Evolutionary conservation across 92 coral and sea anemone genomes (phyloP), one percentile per base, ranked within the genome.

Genomic region (Heteractis magnifica): DNA sequence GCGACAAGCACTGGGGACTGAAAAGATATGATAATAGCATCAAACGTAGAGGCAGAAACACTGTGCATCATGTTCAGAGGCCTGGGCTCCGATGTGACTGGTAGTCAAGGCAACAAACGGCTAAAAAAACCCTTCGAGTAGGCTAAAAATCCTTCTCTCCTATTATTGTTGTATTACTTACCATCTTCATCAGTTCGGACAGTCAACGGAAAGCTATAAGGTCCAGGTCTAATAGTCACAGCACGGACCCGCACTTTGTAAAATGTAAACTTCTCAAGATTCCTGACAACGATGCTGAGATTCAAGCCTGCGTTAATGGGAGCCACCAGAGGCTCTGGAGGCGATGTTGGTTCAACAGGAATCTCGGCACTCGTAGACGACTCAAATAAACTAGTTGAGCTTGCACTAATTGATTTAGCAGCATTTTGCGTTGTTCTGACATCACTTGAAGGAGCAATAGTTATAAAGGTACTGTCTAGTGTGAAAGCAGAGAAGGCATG

Each of bases 1-100:
- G 9, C 52, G 74, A 48, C 93, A 93, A 51, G 71, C 70, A 50
- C 88, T 86, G 51, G 95, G 95, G 20, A 90, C 95, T 92, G 68
- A 56, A 78, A 34, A 34, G 44, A 34, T 34, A 34, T 34, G 44
- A 34, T 34, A 34, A 34, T 34, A 2, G 44, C 44, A 34, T 34
- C 44, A 34, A 34, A 34, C 44, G 1, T 2, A 34, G 44, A 34
- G 44, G 44, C 44, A 34, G 44, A 34, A 34, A 34, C 44, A 34
- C 44, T 34, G 44, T 0, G 3, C 44, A 34, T 34, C 44, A 34
- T 34, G 44, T 34, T 34, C 44, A 34, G 44, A 34, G 44, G 3
- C 44, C 44, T 34, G 44, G 1, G 44, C 44, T 34, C 44, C 44
- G 3, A 34, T 34, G 44, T 34, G 44, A 34, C 44, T 34, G 44